phyloP scores from a whole-genome alignment of 2,888 invertebrate genomes.

The Scrobipalpa costella region DNA sequence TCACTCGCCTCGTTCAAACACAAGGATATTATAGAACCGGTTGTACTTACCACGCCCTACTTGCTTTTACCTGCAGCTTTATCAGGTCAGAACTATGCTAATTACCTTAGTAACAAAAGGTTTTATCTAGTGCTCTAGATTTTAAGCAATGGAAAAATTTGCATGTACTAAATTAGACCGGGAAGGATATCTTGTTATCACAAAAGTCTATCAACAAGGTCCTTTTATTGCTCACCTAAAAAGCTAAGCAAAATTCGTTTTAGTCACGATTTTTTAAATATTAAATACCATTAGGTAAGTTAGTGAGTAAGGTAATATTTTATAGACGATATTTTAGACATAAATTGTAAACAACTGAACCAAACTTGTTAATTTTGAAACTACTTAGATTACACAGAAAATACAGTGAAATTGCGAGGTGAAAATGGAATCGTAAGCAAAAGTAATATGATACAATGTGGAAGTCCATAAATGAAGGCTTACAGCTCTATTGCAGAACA shows the following conservation, averaged over 20 bases:
- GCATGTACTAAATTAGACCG: conserved; percentile 4
- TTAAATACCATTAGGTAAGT: too few species aligned
- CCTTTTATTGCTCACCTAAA: background rate
- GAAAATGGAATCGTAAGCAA: too few species aligned
- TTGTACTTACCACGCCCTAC: conserved; percentile 62
- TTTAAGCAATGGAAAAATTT: conserved; percentile 9
- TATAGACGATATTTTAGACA: too few species aligned
- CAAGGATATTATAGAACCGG: conserved; percentile 73
- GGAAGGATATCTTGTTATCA: conserved; percentile 14
- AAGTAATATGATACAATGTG: too few species aligned
- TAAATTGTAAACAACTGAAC: too few species aligned
- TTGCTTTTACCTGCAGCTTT: conserved; percentile 64
- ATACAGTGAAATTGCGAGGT: too few species aligned
- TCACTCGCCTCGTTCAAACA: conserved; percentile 57
- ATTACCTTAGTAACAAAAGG: conserved; percentile 15
- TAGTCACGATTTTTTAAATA: too few species aligned
- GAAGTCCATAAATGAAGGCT: too few species aligned
- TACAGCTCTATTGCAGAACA: too few species aligned
- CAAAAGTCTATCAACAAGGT: background rate
- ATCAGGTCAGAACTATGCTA: conserved; percentile 46
- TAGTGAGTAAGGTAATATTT: too few species aligned
- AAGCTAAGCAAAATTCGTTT: background rate
- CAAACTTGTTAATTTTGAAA: too few species aligned
- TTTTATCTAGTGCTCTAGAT: conserved; percentile 12
- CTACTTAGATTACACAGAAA: too few species aligned